Conservation (phyloP, 2,888 invertebrate species). For the Anarsia innoxiella region DNA sequence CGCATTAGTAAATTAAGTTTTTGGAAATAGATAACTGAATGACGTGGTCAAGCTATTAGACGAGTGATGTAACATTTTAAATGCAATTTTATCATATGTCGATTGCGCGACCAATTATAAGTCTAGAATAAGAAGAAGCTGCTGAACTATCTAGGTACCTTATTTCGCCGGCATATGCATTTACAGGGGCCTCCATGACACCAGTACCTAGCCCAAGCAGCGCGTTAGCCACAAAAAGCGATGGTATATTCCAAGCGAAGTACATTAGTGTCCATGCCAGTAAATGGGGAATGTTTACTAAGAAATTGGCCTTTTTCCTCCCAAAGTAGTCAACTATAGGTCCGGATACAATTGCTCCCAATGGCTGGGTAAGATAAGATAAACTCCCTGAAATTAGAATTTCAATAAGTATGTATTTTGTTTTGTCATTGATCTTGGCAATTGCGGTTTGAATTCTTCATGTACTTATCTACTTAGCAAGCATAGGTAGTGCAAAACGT, state of each 20-base stretch:
- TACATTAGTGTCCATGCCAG: constrained; percentile 73
- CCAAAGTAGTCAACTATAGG: constrained; percentile 72
- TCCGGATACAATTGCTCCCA: constrained; percentile 72
- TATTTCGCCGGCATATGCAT: constrained; percentile 76
- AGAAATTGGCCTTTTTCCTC: constrained; percentile 67
- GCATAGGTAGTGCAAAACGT: no score
- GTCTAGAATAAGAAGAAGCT: no score
- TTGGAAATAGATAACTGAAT: no score
- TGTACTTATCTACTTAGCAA: no score
- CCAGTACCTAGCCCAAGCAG: constrained; percentile 73
- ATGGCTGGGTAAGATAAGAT: constrained; percentile 70
- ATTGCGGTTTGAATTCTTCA: no score
- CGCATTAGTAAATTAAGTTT: no score
- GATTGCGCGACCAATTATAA: no score
- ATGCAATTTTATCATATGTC: no score
- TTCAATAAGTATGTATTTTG: not conserved
- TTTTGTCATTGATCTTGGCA: not conserved
- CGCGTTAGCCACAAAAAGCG: constrained; percentile 63
- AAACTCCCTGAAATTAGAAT: constrained; percentile 63
- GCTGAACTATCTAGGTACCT: no score
- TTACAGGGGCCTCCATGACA: constrained; percentile 76
- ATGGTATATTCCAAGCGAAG: constrained; percentile 55
- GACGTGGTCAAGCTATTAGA: no score
- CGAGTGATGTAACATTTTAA: no score
- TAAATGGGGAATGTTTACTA: constrained; percentile 73